Conservation (phyloP, 2,888 invertebrate species). For the Terebella lapidaria region DNA sequence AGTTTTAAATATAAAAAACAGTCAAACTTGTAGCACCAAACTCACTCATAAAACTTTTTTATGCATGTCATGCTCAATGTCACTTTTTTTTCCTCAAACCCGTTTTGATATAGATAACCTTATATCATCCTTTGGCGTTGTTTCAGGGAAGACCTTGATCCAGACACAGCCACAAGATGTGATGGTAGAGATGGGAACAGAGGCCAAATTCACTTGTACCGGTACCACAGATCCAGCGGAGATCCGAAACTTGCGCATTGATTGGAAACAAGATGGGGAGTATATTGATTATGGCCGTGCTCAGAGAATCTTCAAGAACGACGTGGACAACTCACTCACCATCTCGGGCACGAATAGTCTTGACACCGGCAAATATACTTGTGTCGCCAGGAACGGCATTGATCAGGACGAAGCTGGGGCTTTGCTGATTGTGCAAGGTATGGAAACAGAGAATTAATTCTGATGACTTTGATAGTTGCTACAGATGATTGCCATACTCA, state of each 20-base stretch:
- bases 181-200: slow-evolving; percentile 81
- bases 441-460: background rate
- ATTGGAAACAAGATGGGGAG: slow-evolving; percentile 83
- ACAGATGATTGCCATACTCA: no score
- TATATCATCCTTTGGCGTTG: no score
- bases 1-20: no score
- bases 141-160: slow-evolving; percentile 42
- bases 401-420: slow-evolving; percentile 83
- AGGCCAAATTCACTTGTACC: slow-evolving; percentile 85
- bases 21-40: no score
- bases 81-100: no score
- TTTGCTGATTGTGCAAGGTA: slow-evolving; percentile 84
- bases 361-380: slow-evolving; percentile 93
- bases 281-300: slow-evolving; percentile 71
- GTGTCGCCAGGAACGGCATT: slow-evolving; percentile 81
- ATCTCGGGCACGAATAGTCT: slow-evolving; percentile 90
- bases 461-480: no score
- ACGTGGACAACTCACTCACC: slow-evolving; percentile 79
- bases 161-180: slow-evolving; percentile 80
- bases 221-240: slow-evolving; percentile 80
- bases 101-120: no score
- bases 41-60: no score
- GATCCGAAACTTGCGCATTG: slow-evolving; percentile 66
- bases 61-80: no score
- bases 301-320: slow-evolving; percentile 48